Percentiles rank a stretch among this genome's conserved stretches.
phyloP scores from a whole-genome alignment of 2,113 vertebrate species.

The Mormoops blainvillei region DNA sequence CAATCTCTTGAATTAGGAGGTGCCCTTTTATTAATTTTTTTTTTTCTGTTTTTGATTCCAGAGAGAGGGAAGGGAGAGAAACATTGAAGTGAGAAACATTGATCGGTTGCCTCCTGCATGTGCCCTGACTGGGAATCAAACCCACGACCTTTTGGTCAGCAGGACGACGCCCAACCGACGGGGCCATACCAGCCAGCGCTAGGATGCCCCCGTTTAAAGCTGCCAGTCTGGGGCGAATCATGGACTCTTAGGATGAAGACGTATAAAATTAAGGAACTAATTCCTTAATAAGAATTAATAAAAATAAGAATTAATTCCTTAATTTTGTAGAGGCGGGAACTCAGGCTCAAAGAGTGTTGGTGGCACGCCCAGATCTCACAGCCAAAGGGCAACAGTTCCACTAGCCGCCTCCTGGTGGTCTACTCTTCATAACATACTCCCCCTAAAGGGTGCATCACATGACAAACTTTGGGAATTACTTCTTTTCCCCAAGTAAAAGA shows the following conservation, averaged over 20 bases:
- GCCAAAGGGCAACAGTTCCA: neutral
- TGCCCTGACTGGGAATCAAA: too few species aligned
- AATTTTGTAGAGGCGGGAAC: neutral
- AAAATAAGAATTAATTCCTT: too few species aligned
- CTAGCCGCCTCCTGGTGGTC: neutral
- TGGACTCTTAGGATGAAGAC: neutral
- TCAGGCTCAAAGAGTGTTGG: neutral
- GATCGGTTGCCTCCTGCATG: too few species aligned
- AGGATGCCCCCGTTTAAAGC: neutral
- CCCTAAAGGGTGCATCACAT: neutral
- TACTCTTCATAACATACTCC: neutral
- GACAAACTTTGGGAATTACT: neutral
- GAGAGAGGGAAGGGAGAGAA: too few species aligned
- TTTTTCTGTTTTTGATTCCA: too few species aligned
- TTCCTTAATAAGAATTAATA: too few species aligned
- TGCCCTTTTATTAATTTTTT: too few species aligned
- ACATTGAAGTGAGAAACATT: too few species aligned
- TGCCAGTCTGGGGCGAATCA: neutral
- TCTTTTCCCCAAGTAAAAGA: neutral
- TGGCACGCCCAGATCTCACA: neutral
- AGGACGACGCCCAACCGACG: too few species aligned
- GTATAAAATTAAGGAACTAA: too few species aligned
- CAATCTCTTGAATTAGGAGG: neutral
- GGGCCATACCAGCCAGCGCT: too few species aligned
- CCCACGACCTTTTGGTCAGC: too few species aligned